Base-by-base conservation (phyloP, 2,797 vertebrate species). In the Danio tinwini region DNA sequence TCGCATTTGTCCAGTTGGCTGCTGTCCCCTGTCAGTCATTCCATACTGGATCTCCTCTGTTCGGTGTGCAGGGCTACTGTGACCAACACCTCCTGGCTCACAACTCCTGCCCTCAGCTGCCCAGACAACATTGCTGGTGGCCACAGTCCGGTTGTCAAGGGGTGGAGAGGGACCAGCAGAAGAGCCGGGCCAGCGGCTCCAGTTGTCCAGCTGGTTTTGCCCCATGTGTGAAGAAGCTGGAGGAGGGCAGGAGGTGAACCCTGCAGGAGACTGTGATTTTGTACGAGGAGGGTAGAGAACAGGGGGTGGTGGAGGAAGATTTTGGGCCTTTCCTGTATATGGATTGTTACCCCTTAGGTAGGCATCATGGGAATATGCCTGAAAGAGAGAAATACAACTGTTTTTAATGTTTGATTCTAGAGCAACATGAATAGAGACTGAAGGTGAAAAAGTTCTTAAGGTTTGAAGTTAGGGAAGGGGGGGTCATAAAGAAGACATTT, bases 301-400 rank as follows among this genome's bases (percentile, higher is more conserved):
- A n/a, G 96, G 94, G 37, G 97, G 97, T 0, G 97, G 97, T 6
- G 96, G 94, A 0, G 97, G 97, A 86, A 98, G 96, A 91, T 96
- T 94, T 89, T 95, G 93, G 1, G 97, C 97, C 86, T 94, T 95
- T 56, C 97, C 97, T 0, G 92, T 91, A 81, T 95, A 98, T 0
- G 97, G 96, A 76, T 97, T 92, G 87, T 97, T 98, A 87, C 97
- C 97, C 85, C 93, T 98, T 92, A 98, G 93, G 93, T 98, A 98
- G 89, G 98, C 97, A 84, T 99, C 97, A 88, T 98, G 97, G 56
- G 96, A 99, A 86, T 98, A 99, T 0, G 98, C 97, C 98, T 98
- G 90, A 0, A 55, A 81, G 65, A 65, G 37, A 21, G 62, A 87
- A 65, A 81, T 29, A 45, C 14, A 39, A 61, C 73, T 61, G 5